Base-by-base conservation (phyloP, 2,113 vertebrate genomes). In the Vombatus ursinus region DNA sequence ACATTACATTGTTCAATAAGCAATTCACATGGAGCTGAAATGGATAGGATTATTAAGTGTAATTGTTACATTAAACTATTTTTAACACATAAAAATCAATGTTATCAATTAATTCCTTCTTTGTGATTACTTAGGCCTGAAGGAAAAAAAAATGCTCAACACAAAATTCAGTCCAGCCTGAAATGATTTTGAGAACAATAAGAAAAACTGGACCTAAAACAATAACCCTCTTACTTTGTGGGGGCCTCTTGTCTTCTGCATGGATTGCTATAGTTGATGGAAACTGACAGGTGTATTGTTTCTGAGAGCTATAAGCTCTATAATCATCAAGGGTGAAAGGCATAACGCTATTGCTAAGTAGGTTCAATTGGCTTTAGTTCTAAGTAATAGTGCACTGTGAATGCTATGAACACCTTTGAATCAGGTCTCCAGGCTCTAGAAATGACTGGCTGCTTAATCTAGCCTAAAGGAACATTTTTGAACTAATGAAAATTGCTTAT, bases 401-500 rank as follows among this genome's bases (percentile, higher is more conserved):
- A 99, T 99, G 98, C 98, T 94, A 98, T 95, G 98, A 99, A 99
- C 99, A 99, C 99, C 99, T 99, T 99, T 98, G 98, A 98, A 99
- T 99, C 98, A 98, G 98, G 99, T 99, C 99, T 99, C 98, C 98
- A 98, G 98, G 98, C 99, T 99, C 98, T 95, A 93, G 98, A 98
- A 98, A 99, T 99, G 99, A 99, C 99, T 99, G 99, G 99, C 99
- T 99, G 99, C 99, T 99, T 99, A 99, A 99, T 99, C 99, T 99
- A 99, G 99, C 99, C 99, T 99, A 98, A 99, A 99, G 99, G 99
- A 99, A 99, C 99, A 99, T 99, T 99, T 99, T 98, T 99, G 98
- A 98, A 99, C 99, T 99, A 99, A 99, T 99, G 99, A 99, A 99
- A 99, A 99, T 99, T 99, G 99, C 99, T 99, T 99, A 99, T 99